A percentile compares a stretch with the other conserved stretches of the same genome.
Evolutionary conservation across 2,113 vertebrate species (phyloP).

Genomic region (Canis aureus): DNA sequence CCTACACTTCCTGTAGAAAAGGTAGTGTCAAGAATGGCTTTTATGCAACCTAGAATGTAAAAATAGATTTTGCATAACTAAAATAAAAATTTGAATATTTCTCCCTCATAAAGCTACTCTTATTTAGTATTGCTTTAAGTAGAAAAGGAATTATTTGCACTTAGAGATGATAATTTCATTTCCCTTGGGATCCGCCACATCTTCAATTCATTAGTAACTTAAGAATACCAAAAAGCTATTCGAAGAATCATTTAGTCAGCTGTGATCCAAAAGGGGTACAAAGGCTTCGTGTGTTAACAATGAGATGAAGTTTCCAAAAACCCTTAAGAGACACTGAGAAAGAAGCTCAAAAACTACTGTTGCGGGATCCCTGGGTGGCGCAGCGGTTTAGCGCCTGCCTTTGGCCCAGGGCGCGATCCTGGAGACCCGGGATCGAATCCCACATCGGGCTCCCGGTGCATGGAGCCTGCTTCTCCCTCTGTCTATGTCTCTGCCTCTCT

Average conservation of each 20-base stretch:
- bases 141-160: not conserved
- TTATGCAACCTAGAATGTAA: not conserved
- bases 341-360: not conserved
- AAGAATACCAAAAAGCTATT: not conserved
- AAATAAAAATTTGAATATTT: not conserved
- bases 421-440: too few species aligned
- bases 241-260: not conserved
- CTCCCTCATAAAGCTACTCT: not conserved
- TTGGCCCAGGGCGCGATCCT: too few species aligned
- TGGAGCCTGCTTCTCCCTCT: too few species aligned
- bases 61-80: not conserved
- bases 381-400: too few species aligned
- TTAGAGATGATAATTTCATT: not conserved
- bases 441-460: too few species aligned
- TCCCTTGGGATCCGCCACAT: not conserved
- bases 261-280: constrained; percentile 43
- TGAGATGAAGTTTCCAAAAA: constrained; percentile 38
- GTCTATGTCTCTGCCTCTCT: too few species aligned
- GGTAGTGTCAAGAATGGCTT: not conserved
- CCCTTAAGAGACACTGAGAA: not conserved
- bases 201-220: constrained; percentile 39
- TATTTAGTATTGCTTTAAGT: not conserved
- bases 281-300: not conserved
- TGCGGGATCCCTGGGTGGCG: not conserved
- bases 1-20: constrained; percentile 18